phyloP scores from a whole-genome alignment of 1,140 invertebrate species.

The Atta colombica region DNA sequence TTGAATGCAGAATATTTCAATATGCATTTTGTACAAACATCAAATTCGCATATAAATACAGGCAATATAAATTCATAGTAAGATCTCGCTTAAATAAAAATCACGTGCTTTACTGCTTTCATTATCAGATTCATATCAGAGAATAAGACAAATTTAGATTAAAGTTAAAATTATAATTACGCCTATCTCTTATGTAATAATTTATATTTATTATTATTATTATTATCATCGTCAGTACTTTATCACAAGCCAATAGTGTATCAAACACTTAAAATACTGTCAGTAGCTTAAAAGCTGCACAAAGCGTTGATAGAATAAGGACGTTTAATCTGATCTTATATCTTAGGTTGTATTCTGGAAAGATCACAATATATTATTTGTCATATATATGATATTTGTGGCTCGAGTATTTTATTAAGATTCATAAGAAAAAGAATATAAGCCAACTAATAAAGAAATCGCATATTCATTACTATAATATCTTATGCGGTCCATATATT shows the following conservation, averaged over 20 bases:
- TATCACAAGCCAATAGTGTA: constrained; percentile 79
- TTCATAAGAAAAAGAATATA: constrained; percentile 33
- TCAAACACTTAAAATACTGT: constrained; percentile 79
- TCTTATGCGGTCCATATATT: constrained; percentile 21
- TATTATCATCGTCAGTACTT: constrained; percentile 72
- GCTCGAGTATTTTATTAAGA: too few relatives aligned
- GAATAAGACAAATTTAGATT: constrained; percentile 79
- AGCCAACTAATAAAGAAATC: constrained; percentile 17
- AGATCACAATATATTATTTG: constrained; percentile 70
- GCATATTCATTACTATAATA: constrained; percentile 24
- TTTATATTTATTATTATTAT: constrained; percentile 61
- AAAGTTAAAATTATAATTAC: constrained; percentile 74
- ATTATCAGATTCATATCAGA: constrained; percentile 57
- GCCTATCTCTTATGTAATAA: constrained; percentile 68
- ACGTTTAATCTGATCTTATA: constrained; percentile 73
- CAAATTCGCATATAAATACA: constrained; percentile 55
- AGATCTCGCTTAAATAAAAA: constrained; percentile 63
- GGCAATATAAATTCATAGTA: neutral
- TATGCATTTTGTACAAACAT: constrained; percentile 49
- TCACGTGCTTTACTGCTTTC: constrained; percentile 57
- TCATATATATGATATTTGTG: constrained; percentile 22
- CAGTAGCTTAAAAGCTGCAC: constrained; percentile 71
- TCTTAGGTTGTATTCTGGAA: constrained; percentile 69
- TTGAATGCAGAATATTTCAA: constrained; percentile 56
- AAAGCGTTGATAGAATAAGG: constrained; percentile 74